phyloP scores from a whole-genome alignment of 35 echinoderm and acorn worm species.

The Nesometra sesokonis region DNA sequence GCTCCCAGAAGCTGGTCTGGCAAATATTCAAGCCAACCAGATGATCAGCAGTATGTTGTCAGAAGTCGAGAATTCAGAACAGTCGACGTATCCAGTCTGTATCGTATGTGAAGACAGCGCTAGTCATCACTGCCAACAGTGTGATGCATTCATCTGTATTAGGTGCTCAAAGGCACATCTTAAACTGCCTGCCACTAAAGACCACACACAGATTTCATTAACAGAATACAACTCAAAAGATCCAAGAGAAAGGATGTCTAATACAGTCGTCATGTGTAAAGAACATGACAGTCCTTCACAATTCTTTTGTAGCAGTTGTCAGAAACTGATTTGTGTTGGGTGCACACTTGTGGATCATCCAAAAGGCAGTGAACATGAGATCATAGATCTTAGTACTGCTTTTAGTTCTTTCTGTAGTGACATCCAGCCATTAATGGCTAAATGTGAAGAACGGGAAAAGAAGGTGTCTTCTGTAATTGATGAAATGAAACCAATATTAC shows the following conservation, averaged over 20 bases:
- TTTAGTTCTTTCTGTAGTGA: neutral
- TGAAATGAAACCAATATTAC: neutral
- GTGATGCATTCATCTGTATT: neutral
- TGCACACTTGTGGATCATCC: neutral
- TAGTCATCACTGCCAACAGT: neutral
- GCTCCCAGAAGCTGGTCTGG: neutral
- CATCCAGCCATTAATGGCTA: neutral
- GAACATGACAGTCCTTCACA: neutral
- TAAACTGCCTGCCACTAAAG: neutral
- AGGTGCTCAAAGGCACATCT: neutral
- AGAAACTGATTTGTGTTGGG: neutral
- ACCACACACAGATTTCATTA: neutral
- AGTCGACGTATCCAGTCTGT: neutral
- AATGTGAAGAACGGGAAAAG: neutral
- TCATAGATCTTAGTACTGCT: neutral
- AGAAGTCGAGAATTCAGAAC: neutral
- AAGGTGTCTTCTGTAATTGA: neutral
- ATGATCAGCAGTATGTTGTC: neutral
- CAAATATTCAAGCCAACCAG: neutral
- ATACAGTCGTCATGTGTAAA: neutral
- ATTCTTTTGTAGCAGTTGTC: neutral
- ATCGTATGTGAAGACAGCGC: neutral
- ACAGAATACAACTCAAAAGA: neutral
- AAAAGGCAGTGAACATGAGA: neutral
- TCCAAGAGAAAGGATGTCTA: neutral